phyloP scores from a whole-genome alignment of 30 jellyfish, hydroid and myxozoan genomes.

The Mastigias papua region DNA sequence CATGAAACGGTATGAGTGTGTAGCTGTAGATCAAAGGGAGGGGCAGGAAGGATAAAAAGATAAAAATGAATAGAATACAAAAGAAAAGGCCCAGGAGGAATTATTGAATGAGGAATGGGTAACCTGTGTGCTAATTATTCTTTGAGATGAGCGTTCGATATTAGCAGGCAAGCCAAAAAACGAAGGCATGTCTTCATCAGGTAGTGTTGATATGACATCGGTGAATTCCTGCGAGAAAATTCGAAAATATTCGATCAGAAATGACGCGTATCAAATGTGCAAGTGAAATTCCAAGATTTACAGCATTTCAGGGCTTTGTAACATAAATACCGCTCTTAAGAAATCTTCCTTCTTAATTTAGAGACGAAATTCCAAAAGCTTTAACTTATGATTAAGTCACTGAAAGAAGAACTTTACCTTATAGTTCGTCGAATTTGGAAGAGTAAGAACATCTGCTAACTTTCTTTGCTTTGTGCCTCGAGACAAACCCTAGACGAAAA shows the following conservation, averaged over 20 bases:
- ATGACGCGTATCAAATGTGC: too few relatives aligned
- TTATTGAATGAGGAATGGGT: not conserved
- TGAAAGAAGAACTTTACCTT: constrained; percentile 47
- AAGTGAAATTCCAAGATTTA: too few relatives aligned
- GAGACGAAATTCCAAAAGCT: not conserved
- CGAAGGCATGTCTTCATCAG: constrained; percentile 96
- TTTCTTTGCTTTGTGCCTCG: constrained; percentile 70
- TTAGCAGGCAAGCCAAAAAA: constrained; percentile 94
- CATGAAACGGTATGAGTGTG: too few relatives aligned
- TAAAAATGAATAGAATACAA: too few relatives aligned
- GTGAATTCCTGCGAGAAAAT: constrained; percentile 70
- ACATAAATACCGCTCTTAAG: not conserved
- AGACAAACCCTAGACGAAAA: constrained; percentile 66
- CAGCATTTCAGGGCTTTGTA: too few relatives aligned
- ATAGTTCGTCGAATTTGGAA: constrained; percentile 86
- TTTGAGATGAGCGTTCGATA: constrained; percentile 93
- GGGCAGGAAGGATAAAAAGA: too few relatives aligned
- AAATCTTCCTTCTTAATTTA: not conserved
- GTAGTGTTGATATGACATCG: constrained; percentile 71
- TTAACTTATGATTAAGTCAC: too few relatives aligned
- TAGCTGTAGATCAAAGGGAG: too few relatives aligned
- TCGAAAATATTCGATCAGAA: too few relatives aligned
- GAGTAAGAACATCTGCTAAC: constrained; percentile 47
- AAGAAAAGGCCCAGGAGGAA: too few relatives aligned
- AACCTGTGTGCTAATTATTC: constrained; percentile 90